Base-by-base conservation (phyloP, 2,888 invertebrate species). In the Hirtodrosophila trivittata region DNA sequence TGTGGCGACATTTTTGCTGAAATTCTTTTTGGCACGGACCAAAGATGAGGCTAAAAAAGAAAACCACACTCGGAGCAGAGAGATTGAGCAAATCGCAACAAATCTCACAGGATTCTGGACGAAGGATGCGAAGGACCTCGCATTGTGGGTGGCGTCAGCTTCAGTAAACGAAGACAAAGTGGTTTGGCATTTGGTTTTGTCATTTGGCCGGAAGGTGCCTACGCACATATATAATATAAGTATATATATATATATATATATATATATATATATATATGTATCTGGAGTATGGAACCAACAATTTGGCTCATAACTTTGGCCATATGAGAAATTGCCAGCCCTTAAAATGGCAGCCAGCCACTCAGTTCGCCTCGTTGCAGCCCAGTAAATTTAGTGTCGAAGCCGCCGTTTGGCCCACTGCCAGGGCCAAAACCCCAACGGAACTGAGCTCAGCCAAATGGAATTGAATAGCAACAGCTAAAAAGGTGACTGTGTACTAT, bases 1-100 rank as follows among this genome's bases (percentile, higher is more conserved):
- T 82, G 77, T 81, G 85, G 77, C 77, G 82, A 80, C 84, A 83
- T 83, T 76, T 76, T 68, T 80, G 59, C 66, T 60, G 49, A 70
- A 77, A 84, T 84, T 81, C 75, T 58, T 77, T 73, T 77, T 77
- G 75, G 75, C 75, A 75, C 55, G 32, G 47, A 18, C 71, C 71
- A 71, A 77, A 65, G 55, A 57, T 42, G 39, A 37, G 41, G 12
- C 39, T 10, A 14, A 13, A 14, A 28, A 21, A 12, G 14, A 1
- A 18, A n/a, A 0, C 1, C 26, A 16, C 28, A 32, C 45, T 37
- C 7, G 2, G 7, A 28, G 25, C 26, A 26, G 3, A 32, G 26
- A 59, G 68, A 73, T 74, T 76, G 51, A 55, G 60, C 39, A 75
- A 75, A 75, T 75, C 77, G 68, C 71, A 66, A 62, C 70, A 66